Percentiles rank a stretch among this genome's conserved stretches.
Evolutionary conservation across 2,888 invertebrate genomes (phyloP).

Genomic region (Diachrysia chrysitis): DNA sequence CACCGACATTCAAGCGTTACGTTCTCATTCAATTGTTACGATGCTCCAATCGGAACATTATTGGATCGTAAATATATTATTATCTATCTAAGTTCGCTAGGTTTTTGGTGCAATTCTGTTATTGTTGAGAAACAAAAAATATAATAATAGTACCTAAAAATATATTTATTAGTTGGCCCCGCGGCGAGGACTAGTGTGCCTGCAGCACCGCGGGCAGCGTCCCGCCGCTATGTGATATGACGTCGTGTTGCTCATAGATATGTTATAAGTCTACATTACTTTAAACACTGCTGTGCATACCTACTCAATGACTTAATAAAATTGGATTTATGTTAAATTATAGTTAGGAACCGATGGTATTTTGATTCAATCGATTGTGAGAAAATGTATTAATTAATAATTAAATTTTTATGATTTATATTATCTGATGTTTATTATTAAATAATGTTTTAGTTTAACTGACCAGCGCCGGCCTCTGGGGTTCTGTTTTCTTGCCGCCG

Average conservation of each 20-base stretch:
- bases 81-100: background rate
- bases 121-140: background rate
- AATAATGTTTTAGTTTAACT: slow-evolving; percentile 32
- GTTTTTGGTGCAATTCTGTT: background rate
- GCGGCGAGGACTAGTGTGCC: background rate
- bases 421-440: slow-evolving; percentile 36
- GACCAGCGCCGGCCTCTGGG: slow-evolving; percentile 12
- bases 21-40: background rate
- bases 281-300: slow-evolving; percentile 32
- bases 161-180: background rate
- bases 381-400: slow-evolving; percentile 49
- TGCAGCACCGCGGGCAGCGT: slow-evolving; percentile 5
- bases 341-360: slow-evolving; percentile 44
- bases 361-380: slow-evolving; percentile 43
- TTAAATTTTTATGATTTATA: slow-evolving; percentile 41
- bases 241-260: slow-evolving; percentile 25
- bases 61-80: background rate
- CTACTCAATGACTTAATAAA: slow-evolving; percentile 31
- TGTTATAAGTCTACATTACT: slow-evolving; percentile 7
- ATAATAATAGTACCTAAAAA: background rate
- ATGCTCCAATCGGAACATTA: background rate
- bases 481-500: slow-evolving; percentile 5
- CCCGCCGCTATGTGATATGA: slow-evolving; percentile 18
- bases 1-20: background rate
- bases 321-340: slow-evolving; percentile 42